Evolutionary conservation across 1,140 invertebrate genomes (phyloP).

Genomic region (Laupala kohalensis): DNA sequence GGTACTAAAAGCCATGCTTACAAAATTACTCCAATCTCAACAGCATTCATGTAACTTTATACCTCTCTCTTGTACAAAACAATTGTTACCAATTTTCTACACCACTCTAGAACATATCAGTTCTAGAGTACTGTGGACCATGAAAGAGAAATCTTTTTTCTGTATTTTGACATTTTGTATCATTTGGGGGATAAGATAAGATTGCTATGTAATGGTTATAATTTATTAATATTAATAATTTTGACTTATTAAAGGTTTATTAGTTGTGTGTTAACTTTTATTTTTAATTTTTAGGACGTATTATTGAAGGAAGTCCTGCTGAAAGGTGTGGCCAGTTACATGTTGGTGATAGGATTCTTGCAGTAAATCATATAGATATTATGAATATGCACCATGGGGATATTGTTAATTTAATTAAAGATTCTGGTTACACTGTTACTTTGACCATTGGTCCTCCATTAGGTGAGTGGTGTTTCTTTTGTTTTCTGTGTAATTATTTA

Average conservation of each 20-base stretch:
- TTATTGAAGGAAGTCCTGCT: conserved; percentile 90
- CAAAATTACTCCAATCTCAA: no score
- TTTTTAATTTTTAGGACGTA: conserved; percentile 49
- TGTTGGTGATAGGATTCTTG: conserved; percentile 90
- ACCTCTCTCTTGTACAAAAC: no score
- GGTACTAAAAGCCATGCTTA: no score
- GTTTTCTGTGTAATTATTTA: background rate
- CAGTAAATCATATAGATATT: conserved; percentile 89
- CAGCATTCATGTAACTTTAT: no score
- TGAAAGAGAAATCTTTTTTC: no score
- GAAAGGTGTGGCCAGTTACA: conserved; percentile 78
- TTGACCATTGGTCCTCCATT: conserved; percentile 69
- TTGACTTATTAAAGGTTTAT: background rate
- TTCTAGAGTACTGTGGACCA: no score
- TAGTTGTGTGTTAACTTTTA: background rate
- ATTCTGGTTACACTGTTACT: conserved; percentile 80
- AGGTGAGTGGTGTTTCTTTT: conserved; percentile 24
- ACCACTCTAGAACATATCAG: no score
- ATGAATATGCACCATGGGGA: conserved; percentile 88
- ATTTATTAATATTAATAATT: background rate
- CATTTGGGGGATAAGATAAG: no score
- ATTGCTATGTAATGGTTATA: background rate
- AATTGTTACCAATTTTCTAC: no score
- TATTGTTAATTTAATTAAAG: conserved; percentile 88
- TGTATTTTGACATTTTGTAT: no score